These are phyloP conservation scores for Phalloptychus januarius DNA, from an alignment of 2,797 vertebrate genomes.

Conservation along the genomic window DNA sequence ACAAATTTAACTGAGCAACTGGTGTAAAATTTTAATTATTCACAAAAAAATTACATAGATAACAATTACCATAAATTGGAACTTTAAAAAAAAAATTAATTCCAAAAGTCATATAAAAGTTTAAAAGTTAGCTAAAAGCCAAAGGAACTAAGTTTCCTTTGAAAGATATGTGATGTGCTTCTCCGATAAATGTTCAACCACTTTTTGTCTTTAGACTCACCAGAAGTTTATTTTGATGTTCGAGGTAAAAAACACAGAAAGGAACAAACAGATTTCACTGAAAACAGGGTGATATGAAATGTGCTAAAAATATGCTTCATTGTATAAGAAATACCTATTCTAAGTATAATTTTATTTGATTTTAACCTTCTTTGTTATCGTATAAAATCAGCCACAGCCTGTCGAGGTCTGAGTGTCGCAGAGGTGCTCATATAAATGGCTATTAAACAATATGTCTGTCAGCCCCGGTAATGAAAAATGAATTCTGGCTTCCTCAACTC, in stretches of 20 bases:
- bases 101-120: not conserved
- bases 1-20: not conserved
- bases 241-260: no score
- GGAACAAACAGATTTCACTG: not conserved
- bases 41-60: not conserved
- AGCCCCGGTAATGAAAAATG: slow-evolving; percentile 57
- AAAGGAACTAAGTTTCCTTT: not conserved
- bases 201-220: not conserved
- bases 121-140: not conserved
- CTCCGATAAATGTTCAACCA: not conserved
- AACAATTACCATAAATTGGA: not conserved
- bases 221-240: not conserved
- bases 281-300: not conserved
- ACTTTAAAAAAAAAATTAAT: not conserved
- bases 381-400: slow-evolving; percentile 38
- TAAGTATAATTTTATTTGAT: slow-evolving; percentile 13
- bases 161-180: not conserved
- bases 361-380: slow-evolving; percentile 16
- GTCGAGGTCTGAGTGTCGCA: slow-evolving; percentile 23
- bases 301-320: not conserved
- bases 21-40: not conserved
- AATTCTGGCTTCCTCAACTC: slow-evolving; percentile 45
- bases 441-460: slow-evolving; percentile 68
- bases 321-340: not conserved
- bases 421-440: slow-evolving; percentile 56